phyloP scores from a whole-genome alignment of 2,113 vertebrate species.

The Felis catus region DNA sequence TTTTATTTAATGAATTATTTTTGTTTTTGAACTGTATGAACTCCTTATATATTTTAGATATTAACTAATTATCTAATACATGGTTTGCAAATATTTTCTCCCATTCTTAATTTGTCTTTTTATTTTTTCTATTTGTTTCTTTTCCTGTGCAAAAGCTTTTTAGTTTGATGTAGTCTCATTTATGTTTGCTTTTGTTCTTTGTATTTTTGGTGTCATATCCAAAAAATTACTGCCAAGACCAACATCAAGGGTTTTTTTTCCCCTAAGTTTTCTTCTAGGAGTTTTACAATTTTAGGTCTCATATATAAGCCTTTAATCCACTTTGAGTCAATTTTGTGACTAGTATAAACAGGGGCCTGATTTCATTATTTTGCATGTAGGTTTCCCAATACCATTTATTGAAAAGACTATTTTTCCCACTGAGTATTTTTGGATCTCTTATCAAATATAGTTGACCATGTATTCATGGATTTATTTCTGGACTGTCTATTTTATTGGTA shows the following conservation, averaged over 20 bases:
- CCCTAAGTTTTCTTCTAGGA: not conserved
- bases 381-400: not conserved
- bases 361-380: not conserved
- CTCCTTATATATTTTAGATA: not conserved
- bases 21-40: not conserved
- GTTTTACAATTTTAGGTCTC: not conserved
- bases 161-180: not conserved
- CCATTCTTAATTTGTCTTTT: not conserved
- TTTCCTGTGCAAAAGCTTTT: not conserved
- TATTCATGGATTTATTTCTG: not conserved
- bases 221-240: not conserved
- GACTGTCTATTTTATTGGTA: not conserved
- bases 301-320: not conserved
- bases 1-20: not conserved
- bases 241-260: not conserved
- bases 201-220: not conserved
- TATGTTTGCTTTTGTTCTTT: not conserved
- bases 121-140: not conserved
- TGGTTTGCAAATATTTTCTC: not conserved
- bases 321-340: not conserved
- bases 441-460: not conserved
- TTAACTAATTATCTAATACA: not conserved
- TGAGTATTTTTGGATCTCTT: not conserved
- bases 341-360: not conserved
- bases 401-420: not conserved